Evolutionary conservation across 92 coral and sea anemone genomes (phyloP).

Genomic region (Blastomussa wellsi): DNA sequence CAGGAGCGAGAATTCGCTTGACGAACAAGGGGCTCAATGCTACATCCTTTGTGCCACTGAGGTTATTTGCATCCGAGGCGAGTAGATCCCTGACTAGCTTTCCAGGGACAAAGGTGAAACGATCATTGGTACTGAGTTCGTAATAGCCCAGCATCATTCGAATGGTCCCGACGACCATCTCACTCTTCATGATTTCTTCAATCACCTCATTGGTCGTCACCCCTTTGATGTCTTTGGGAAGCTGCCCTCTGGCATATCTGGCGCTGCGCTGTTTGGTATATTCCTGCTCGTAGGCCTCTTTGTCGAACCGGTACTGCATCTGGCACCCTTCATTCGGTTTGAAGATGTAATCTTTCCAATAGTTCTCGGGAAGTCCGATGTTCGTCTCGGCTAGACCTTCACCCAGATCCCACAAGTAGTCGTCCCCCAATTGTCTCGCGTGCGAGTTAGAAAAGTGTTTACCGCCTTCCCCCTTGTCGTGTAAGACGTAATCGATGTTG

Average conservation of each 20-base stretch:
- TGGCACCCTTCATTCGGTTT: neutral
- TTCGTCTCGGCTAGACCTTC: neutral
- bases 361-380: neutral
- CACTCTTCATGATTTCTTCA: slow-evolving; percentile 8
- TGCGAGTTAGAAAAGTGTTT: neutral
- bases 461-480: slow-evolving; percentile 21
- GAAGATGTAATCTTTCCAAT: neutral
- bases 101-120: neutral
- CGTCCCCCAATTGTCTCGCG: neutral
- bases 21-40: neutral
- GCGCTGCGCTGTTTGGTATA: neutral
- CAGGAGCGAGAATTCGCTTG: neutral
- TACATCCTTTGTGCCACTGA: slow-evolving; percentile 2
- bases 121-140: slow-evolving; percentile 1
- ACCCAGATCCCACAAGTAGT: slow-evolving; percentile 1
- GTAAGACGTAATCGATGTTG: neutral
- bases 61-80: neutral
- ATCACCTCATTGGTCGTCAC: neutral
- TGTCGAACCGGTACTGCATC: neutral
- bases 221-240: neutral
- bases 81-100: neutral
- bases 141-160: neutral
- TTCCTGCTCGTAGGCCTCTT: neutral
- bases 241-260: neutral
- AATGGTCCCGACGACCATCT: neutral